Base-by-base conservation (phyloP, 2,888 invertebrate genomes). In the Hydrotaea cyrtoneurina region DNA sequence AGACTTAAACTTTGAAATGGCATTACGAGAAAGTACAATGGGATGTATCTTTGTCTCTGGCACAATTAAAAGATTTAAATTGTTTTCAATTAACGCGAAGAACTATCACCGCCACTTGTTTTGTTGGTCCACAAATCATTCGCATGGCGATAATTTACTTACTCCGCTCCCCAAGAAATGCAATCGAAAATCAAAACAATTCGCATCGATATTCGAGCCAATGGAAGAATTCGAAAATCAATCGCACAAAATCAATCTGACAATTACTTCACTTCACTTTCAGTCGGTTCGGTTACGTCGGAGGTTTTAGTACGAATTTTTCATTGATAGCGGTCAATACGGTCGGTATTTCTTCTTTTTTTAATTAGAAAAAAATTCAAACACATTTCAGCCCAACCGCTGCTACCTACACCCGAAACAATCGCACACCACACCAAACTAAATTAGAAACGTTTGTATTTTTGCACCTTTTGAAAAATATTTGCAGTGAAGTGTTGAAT, bases 241-340 rank as follows among this genome's bases (percentile, higher is more conserved):
- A 69, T 46, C 69, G 69, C 53, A 73, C 69, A 79, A 77, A 59
- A 80, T 74, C 69, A 62, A 82, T 77, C 82, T 79, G 82, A 79
- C 85, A 82, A 82, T 85, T 85, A 80, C 59, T 55, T 36, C 23
- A 59, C 23, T 66, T 81, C 81, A 80, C 78, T 43, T 62, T 62
- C 46, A 69, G 39, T 85, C 79, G 74, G 46, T 85, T 69, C 74
- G 79, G 71, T 82, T 82, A 77, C 85, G 59, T 85, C 80, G 64
- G 74, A 79, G 77, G 69, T 53, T 74, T 80, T 85, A 80, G 79
- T 85, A 77, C 82, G 84, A 76, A 64, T 59, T 84, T 83, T 71
- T 62, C 75, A 64, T 78, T 74, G 69, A 71, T 46, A 74, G 85
- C 79, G 82, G 85, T 80, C 85, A 74, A 64, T 80, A 80, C 85